A percentile compares a stretch with the other conserved stretches of the same genome.
phyloP scores from a whole-genome alignment of 1,140 invertebrate genomes.

The Mylabris phalerata region DNA sequence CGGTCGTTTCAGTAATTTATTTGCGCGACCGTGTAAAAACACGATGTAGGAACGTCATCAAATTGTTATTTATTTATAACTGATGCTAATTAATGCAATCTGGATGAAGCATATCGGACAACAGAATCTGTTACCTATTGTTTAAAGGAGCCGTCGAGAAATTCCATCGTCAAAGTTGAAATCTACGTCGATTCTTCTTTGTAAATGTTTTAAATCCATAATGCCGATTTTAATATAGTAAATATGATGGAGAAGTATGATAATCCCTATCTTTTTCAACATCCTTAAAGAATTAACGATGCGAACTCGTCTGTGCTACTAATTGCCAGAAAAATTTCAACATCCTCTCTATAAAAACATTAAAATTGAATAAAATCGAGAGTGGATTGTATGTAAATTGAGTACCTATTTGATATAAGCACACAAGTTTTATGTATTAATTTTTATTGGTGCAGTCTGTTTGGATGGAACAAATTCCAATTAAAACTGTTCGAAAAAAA shows the following conservation, averaged over 20 bases:
- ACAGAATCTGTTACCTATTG: slow-evolving; percentile 28
- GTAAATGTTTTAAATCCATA: neutral
- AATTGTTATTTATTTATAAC: slow-evolving; percentile 28
- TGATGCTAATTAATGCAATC: slow-evolving; percentile 31
- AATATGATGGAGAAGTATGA: no score
- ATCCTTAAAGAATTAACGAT: slow-evolving; percentile 24
- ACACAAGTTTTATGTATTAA: neutral
- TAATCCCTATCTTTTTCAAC: slow-evolving; percentile 20
- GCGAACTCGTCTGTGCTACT: slow-evolving; percentile 18
- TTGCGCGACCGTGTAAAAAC: slow-evolving; percentile 13
- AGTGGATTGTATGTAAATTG: slow-evolving; percentile 18
- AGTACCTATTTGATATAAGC: neutral
- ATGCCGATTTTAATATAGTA: no score
- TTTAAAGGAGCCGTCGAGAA: slow-evolving; percentile 32
- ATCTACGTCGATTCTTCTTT: neutral
- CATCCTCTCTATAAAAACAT: slow-evolving; percentile 6
- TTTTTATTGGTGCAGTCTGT: neutral
- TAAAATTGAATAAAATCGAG: neutral
- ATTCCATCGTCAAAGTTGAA: slow-evolving; percentile 31
- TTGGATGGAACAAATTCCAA: no score
- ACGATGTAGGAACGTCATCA: slow-evolving; percentile 25
- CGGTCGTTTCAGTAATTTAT: slow-evolving; percentile 7
- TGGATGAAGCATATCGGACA: slow-evolving; percentile 18
- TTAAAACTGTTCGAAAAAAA: no score
- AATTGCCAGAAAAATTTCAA: slow-evolving; percentile 18